Percentiles rank a stretch among this genome's conserved stretches.
phyloP scores from a whole-genome alignment of 2,113 vertebrate species.

The Chaetodon trifascialis region DNA sequence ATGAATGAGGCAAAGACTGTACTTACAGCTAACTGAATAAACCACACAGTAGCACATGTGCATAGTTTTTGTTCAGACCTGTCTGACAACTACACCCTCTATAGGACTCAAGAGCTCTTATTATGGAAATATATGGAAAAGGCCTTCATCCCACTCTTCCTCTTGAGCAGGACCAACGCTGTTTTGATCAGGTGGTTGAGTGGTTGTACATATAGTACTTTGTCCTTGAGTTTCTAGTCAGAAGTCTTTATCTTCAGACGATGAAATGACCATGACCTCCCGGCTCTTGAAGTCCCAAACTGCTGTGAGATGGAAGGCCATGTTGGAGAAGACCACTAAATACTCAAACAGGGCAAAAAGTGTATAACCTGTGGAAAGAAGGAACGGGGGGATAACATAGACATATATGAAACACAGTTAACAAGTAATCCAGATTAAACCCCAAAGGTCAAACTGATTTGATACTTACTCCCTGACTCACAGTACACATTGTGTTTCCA shows the following conservation, averaged over 20 bases:
- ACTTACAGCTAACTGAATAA: constrained; percentile 1
- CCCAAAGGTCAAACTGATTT: neutral
- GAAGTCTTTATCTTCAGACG: constrained; percentile 91
- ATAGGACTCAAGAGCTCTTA: neutral
- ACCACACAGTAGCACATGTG: constrained; percentile 12
- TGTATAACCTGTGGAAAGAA: constrained; percentile 88
- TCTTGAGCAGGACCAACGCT: constrained; percentile 22
- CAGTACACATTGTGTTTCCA: constrained; percentile 95
- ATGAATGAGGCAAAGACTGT: constrained; percentile 37
- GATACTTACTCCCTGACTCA: constrained; percentile 91
- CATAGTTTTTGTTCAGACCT: constrained; percentile 6
- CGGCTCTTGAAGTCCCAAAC: constrained; percentile 95
- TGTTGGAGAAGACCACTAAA: constrained; percentile 94
- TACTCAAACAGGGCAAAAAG: constrained; percentile 96
- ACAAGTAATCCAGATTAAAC: neutral
- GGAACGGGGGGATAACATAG: neutral
- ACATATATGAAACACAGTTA: neutral
- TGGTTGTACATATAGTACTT: neutral
- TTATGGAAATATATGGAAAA: constrained; percentile 66
- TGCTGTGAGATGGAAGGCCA: constrained; percentile 97
- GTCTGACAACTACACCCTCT: constrained; percentile 18
- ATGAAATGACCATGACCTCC: constrained; percentile 90
- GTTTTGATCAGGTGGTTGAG: constrained; percentile 4
- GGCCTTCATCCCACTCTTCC: constrained; percentile 50
- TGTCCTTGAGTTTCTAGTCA: constrained; percentile 74